phyloP scores from a whole-genome alignment of 2,888 invertebrate species.

The Tetragnatha montana region DNA sequence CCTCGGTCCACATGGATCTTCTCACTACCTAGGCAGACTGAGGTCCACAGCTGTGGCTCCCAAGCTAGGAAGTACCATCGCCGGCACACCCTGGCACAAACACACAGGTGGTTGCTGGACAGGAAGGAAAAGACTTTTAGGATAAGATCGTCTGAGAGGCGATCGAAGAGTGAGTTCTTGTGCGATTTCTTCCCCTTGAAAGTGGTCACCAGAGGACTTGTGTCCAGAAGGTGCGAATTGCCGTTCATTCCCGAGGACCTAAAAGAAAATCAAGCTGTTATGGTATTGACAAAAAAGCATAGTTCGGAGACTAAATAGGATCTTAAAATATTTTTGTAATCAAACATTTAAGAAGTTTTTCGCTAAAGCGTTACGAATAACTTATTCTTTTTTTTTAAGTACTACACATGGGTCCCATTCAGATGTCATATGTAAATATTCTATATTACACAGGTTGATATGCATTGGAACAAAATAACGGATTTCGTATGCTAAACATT shows the following conservation, averaged over 20 bases:
- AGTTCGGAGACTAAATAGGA: no score
- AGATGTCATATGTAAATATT: no score
- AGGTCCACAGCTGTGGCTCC: conserved; percentile 86
- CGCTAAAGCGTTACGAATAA: no score
- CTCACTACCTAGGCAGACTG: conserved; percentile 81
- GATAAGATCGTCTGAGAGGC: conserved; percentile 82
- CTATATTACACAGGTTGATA: no score
- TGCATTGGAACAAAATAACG: no score
- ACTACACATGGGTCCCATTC: no score
- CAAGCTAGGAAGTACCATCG: conserved; percentile 86
- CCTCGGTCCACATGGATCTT: conserved; percentile 82
- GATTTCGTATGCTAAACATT: no score
- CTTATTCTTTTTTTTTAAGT: no score
- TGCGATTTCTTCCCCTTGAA: conserved; percentile 66
- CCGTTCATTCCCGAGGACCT: conserved; percentile 38
- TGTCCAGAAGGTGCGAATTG: conserved; percentile 41
- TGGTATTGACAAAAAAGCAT: no score
- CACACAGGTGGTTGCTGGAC: conserved; percentile 83
- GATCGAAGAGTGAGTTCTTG: conserved; percentile 78
- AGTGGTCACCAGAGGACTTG: conserved; percentile 41
- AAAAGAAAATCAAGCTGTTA: conserved; percentile 1
- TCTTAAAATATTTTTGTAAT: no score
- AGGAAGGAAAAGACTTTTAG: conserved; percentile 84
- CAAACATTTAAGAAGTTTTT: no score
- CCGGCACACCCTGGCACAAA: conserved; percentile 85